A percentile compares a stretch with the other conserved stretches of the same genome.
Evolutionary conservation across 2,797 vertebrate genomes (phyloP).

Genomic region (Chanos chanos): DNA sequence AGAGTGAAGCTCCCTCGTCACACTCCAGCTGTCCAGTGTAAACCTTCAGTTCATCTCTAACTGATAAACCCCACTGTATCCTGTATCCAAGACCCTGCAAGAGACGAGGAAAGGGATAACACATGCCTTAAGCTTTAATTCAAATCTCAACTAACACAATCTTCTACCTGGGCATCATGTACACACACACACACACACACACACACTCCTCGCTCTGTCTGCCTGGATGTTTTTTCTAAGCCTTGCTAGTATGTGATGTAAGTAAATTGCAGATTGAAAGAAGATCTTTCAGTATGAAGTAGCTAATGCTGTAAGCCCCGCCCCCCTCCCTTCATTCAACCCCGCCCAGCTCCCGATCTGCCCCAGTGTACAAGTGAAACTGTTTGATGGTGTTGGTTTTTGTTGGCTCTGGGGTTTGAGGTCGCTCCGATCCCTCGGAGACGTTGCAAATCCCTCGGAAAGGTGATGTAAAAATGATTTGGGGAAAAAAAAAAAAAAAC

Average conservation of each 20-base stretch:
- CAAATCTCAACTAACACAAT: slow-evolving; percentile 26
- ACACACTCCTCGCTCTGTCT: slow-evolving; percentile 57
- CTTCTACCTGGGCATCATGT: slow-evolving; percentile 17
- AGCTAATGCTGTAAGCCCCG: slow-evolving; percentile 53
- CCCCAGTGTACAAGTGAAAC: slow-evolving; percentile 66
- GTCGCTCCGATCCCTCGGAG: slow-evolving; percentile 65
- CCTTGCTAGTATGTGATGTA: slow-evolving; percentile 73
- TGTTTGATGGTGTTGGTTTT: slow-evolving; percentile 68
- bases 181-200: slow-evolving; percentile 28
- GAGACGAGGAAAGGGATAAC: too few species aligned
- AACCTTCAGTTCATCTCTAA: too few species aligned
- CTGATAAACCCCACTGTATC: too few species aligned
- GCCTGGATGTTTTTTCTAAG: slow-evolving; percentile 69
- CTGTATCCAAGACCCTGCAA: too few species aligned
- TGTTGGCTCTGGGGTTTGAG: slow-evolving; percentile 64
- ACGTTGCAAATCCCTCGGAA: slow-evolving; percentile 61
- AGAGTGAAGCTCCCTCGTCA: too few species aligned
- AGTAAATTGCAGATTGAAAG: slow-evolving; percentile 59
- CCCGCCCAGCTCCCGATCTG: slow-evolving; percentile 22
- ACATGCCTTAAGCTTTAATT: slow-evolving; percentile 31
- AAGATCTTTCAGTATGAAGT: slow-evolving; percentile 54
- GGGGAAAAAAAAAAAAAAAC: slow-evolving; percentile 36
- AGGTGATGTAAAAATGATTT: slow-evolving; percentile 61
- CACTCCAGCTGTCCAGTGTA: too few species aligned
- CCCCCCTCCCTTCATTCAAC: slow-evolving; percentile 30